These are phyloP conservation scores for Chloromyia formosa DNA, from an alignment of 2,888 invertebrate genomes.

Conservation along the genomic window DNA sequence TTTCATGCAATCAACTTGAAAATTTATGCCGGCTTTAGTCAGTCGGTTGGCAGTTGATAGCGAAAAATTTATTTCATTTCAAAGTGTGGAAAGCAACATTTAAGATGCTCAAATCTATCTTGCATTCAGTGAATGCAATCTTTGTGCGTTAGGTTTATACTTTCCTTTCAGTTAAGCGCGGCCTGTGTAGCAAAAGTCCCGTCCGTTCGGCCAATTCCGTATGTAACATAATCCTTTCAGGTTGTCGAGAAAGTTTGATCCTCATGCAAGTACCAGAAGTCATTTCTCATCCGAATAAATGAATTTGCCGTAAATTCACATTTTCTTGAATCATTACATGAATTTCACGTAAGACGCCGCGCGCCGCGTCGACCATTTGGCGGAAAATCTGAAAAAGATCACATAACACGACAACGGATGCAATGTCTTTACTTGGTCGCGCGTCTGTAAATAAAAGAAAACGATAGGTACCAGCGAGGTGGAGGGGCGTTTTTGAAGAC, in stretches of 20 bases:
- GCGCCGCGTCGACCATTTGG: not conserved
- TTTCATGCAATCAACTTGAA: too few relatives aligned
- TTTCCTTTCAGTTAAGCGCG: conserved; percentile 1
- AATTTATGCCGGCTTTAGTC: too few relatives aligned
- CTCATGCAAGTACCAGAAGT: conserved; percentile 25
- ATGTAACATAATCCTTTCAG: conserved; percentile 38
- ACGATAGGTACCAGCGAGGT: not conserved
- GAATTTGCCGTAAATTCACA: conserved; percentile 21
- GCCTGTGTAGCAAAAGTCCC: not conserved
- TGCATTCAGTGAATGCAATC: not conserved
- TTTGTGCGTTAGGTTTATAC: conserved; percentile 6
- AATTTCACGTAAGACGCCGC: not conserved
- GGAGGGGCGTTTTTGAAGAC: not conserved
- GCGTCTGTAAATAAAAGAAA: not conserved
- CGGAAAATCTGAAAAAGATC: not conserved
- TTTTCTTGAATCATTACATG: conserved; percentile 4
- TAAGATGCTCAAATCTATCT: not conserved
- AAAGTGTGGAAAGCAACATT: too few relatives aligned
- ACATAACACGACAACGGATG: conserved; percentile 2
- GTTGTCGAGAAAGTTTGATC: conserved; percentile 37
- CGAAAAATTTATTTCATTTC: too few relatives aligned
- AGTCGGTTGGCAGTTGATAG: too few relatives aligned
- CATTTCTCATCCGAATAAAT: conserved; percentile 20
- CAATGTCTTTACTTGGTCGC: not conserved
- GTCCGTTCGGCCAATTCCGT: not conserved